Evolutionary conservation across 92 coral and sea anemone genomes (phyloP), one percentile per base, ranked within the genome.

Genomic region (Pocillopora meandrina): DNA sequence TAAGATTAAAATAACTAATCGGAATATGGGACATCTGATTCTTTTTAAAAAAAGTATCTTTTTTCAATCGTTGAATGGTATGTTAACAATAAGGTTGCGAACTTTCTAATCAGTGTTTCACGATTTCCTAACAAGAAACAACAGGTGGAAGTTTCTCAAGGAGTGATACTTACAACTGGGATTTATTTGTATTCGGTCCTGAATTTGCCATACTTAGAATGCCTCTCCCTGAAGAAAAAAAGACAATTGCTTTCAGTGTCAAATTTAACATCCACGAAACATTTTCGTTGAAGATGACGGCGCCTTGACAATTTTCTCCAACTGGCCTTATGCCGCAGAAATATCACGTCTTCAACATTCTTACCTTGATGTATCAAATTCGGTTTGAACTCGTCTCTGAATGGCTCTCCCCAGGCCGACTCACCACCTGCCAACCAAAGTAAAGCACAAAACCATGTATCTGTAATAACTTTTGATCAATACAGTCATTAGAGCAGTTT

Each of bases 121-220:
- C 0, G 52, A 42, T 65, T 64, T 64, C 68, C 20, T 64, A 11
- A 64, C 12, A 9, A 65, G 31, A 2, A 19, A 65, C 3, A n/a
- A n/a, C 10, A n/a, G 26, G 12, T 7, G 7, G 31, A 19, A 33
- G 73, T 71, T 18, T 35, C 82, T 42, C 52, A 42, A 42, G 8
- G 52, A 42, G 52, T 7, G 52, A 23, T 16, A 89, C 98, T 92
- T 77, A 97, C 99, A 97, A 97, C 84, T 97, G 99, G 17, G 99
- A 97, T 81, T 97, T 97, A 78, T 97, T 97, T 61, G 98, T 97
- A 71, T 94, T 92, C 8, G 94, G 88, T 76, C 99, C 99, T 15
- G 98, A 90, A 78, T 97, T 97, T 18, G 99, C 99, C 99, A 97
- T 97, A 83, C 99, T 97, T 26, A 97, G 88, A 57, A 94, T 90